Evolutionary conservation across 2,113 vertebrate species (phyloP), one percentile per base, ranked within the genome.

Genomic region (Sturnus vulgaris): DNA sequence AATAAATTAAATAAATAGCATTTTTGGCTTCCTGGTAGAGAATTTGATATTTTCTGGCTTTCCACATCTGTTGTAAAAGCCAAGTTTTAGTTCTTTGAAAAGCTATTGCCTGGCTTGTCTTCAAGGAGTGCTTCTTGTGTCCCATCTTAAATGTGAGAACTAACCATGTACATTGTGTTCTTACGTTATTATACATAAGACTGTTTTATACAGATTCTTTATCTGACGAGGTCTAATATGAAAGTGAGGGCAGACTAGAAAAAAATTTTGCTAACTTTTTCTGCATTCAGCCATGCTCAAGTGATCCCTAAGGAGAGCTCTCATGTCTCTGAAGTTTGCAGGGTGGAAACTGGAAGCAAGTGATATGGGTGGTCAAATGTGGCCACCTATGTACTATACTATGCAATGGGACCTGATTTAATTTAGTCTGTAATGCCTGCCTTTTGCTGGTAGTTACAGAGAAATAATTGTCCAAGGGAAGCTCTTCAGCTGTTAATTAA

Each of bases 1-100:
- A 89, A 95, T 92, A 89, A 91, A 96, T 95, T 82, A 79, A 96
- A 95, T 93, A 91, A 95, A 96, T 89, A 92, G 44, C 72, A 33
- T 68, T 92, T 94, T 97, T 97, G 91, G 92, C 86, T 92, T 89
- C 65, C 31, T 79, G 69, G 65, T 86, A 79, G 84, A 76, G 83
- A 79, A 92, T 93, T 14, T 72, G 86, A 78, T 96, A 81, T 82
- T 95, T 93, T 46, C 84, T 96, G 93, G 91, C 95, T 93, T 95
- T 60, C 72, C 25, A 39, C 77, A 65, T 84, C 63, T 82, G 25
- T 82, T 60, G 28, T 44, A 87, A 68, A 93, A 72, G 93, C 94
- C 94, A 96, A 91, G 84, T 89, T 89, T 78, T 89, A 91, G 73
- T 93, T 95, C 84, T 95, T 91, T 95, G 89, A 95, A 90, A 92